phyloP scores from a whole-genome alignment of 2,113 vertebrate genomes.

The Brachypteracias leptosomus region DNA sequence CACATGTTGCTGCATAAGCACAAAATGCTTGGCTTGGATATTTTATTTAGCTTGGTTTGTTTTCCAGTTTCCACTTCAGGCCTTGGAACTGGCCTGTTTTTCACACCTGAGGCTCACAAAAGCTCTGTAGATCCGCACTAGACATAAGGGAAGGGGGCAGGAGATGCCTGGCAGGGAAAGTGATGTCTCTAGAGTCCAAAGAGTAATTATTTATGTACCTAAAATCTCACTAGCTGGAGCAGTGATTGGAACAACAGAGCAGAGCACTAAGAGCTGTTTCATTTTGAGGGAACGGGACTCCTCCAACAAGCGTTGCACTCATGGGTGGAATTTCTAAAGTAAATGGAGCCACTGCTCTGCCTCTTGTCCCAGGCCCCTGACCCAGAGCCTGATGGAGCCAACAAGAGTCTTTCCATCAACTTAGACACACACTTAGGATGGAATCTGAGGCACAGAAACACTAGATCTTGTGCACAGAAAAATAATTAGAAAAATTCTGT shows the following conservation, averaged over 20 bases:
- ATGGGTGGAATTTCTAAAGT: neutral
- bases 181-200: neutral
- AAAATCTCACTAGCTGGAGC: neutral
- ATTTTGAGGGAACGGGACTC: neutral
- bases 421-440: neutral
- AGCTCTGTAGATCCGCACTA: neutral
- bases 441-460: neutral
- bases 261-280: neutral
- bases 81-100: neutral
- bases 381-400: neutral
- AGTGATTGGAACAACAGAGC: neutral
- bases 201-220: neutral
- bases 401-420: neutral
- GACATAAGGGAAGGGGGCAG: neutral
- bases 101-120: slow-evolving; percentile 12
- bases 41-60: slow-evolving; percentile 34
- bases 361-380: neutral
- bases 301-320: neutral
- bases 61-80: slow-evolving; percentile 24
- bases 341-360: neutral
- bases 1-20: neutral
- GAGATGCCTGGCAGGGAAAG: neutral
- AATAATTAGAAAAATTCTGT: slow-evolving; percentile 19
- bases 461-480: neutral
- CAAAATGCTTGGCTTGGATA: neutral